Base-by-base conservation (phyloP, 2,797 vertebrate genomes). In the Coccyzus lansbergi region DNA sequence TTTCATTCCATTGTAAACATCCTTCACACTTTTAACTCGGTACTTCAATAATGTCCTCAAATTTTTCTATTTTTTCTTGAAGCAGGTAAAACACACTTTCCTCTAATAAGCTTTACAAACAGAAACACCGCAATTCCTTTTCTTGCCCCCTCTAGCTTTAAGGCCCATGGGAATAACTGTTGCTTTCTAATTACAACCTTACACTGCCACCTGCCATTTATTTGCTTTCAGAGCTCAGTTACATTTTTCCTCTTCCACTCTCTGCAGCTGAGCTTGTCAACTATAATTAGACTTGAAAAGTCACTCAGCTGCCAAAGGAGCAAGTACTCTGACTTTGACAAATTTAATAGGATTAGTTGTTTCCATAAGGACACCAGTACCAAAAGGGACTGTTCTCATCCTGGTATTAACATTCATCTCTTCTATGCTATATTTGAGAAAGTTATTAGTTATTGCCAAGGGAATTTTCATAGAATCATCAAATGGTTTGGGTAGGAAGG, bases 261-360 rank as follows among this genome's bases (percentile, higher is more conserved):
- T 40, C 51, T 81, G 68, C 82, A 81, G 10, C 68, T 78, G 58
- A 80, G 60, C 72, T 78, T 72, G 72, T 89, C 77, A 78, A 81
- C 76, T 44, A 6, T 71, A 83, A 78, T 62, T 88, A 83, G 85
- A 90, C 58, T 52, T 59, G 49, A 88, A 81, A 93, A 95, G 76
- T 95, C 92, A 81, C n/a, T 58, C 71, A 79, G 69, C 48, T 75
- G 76, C 76, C 67, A 72, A 88, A 78, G 59, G 38, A 91, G 58
- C 55, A 63, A 88, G 76, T 22, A 87, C 38, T n/a, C 58, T 14
- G 70, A 91, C 67, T 92, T 75, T 36, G 58, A 89, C 51, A 88
- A 69, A 80, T 89, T 71, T 81, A 88, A 92, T 26, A 90, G 76
- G 80, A 92, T 96, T 86, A 81, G 55, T 46, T 81, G 60, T 83